These are phyloP conservation scores for Philypnodon macrostomus DNA, from an alignment of 2,797 vertebrate genomes.

Conservation along the genomic window DNA sequence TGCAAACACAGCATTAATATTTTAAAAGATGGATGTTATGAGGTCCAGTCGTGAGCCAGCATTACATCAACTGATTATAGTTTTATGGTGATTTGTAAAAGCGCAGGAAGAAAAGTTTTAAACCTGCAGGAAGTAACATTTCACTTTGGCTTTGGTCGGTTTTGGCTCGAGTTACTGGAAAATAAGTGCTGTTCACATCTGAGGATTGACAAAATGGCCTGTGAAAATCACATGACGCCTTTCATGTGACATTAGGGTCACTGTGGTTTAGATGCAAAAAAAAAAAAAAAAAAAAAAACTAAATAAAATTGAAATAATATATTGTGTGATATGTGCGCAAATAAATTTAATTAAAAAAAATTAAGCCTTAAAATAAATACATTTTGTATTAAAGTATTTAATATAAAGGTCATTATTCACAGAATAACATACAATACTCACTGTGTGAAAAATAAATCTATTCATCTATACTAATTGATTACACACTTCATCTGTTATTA, in stretches of 20 bases:
- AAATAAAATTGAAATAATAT: too few species aligned
- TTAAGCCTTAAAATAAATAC: too few species aligned
- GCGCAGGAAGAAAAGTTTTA: conserved; percentile 14
- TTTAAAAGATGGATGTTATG: conserved; percentile 48
- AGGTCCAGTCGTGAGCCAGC: conserved; percentile 37
- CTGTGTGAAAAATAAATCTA: conserved; percentile 2
- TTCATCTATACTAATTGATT: conserved; percentile 12
- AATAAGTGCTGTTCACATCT: conserved; percentile 20
- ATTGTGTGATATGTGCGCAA: too few species aligned
- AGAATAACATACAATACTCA: neutral
- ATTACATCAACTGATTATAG: conserved; percentile 39
- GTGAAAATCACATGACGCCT: conserved; percentile 20
- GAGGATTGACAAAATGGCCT: conserved; percentile 12
- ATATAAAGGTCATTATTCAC: too few species aligned
- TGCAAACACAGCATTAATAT: conserved; percentile 46
- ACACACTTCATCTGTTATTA: neutral
- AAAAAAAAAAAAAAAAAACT: conserved; percentile 1
- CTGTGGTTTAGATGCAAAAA: neutral
- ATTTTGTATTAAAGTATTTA: too few species aligned
- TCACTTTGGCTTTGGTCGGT: conserved; percentile 10
- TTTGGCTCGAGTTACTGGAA: conserved; percentile 30
- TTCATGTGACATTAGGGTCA: conserved; percentile 7
- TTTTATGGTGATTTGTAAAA: conserved; percentile 41
- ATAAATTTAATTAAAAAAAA: too few species aligned
- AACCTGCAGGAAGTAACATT: conserved; percentile 23